These are phyloP conservation scores for Amyelois transitella DNA, from an alignment of 1,140 invertebrate species.

Conservation along the genomic window DNA sequence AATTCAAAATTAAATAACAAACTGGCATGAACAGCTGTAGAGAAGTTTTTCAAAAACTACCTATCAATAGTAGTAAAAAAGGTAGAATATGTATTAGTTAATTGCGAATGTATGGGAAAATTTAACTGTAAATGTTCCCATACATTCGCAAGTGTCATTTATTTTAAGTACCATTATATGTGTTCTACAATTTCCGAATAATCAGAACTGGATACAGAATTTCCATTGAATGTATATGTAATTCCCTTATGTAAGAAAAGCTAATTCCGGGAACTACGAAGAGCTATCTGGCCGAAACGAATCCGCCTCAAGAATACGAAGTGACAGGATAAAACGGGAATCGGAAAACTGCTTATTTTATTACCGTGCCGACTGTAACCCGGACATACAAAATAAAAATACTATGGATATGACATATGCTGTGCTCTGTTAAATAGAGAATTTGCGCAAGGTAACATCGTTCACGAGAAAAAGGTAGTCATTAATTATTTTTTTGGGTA, in stretches of 20 bases:
- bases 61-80: too few species aligned
- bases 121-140: too few species aligned
- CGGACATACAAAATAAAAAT: constrained; percentile 15
- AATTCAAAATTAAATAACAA: not conserved
- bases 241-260: constrained; percentile 22
- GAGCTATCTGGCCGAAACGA: constrained; percentile 48
- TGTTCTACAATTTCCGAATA: not conserved
- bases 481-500: too few species aligned
- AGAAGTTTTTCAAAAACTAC: too few species aligned
- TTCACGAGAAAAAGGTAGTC: too few species aligned
- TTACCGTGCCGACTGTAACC: constrained; percentile 46
- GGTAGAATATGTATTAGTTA: too few species aligned
- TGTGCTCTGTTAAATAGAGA: too few species aligned
- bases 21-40: too few species aligned
- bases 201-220: not conserved
- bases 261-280: constrained; percentile 38
- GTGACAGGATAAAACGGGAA: constrained; percentile 61
- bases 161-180: too few species aligned
- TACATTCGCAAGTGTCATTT: too few species aligned
- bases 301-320: constrained; percentile 62
- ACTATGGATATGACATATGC: not conserved
- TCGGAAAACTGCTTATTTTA: constrained; percentile 72
- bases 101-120: too few species aligned
- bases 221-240: constrained; percentile 10
- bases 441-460: too few species aligned